A percentile compares a stretch with the other conserved stretches of the same genome.
Conservation (phyloP, 2,888 invertebrate species). For the Drosophila mulleri region DNA sequence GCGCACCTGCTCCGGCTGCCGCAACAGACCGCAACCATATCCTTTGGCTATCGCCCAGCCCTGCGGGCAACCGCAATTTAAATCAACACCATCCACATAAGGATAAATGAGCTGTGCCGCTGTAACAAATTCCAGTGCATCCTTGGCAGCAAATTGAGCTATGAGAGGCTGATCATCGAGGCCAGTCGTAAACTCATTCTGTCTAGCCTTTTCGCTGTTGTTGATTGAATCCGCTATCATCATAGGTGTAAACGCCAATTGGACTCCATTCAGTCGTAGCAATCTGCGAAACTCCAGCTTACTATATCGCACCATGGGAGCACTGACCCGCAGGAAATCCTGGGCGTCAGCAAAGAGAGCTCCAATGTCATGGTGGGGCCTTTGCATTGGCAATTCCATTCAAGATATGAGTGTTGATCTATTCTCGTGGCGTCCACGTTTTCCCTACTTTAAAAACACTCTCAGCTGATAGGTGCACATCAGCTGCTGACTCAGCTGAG, state of each 20-base stretch:
- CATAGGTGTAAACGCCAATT: conserved; percentile 98
- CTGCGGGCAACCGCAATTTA: conserved; percentile 99
- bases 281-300: conserved; percentile 90
- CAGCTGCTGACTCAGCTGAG: conserved; percentile 30
- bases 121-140: conserved; percentile 91
- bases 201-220: conserved; percentile 93
- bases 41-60: conserved; percentile 97
- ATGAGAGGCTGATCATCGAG: conserved; percentile 93
- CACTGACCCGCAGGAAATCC: conserved; percentile 90
- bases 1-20: conserved; percentile 92
- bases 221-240: conserved; percentile 97
- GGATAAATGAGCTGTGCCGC: conserved; percentile 94
- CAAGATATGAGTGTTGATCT: not conserved
- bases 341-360: conserved; percentile 88
- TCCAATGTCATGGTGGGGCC: conserved; percentile 85
- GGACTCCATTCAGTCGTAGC: conserved; percentile 92
- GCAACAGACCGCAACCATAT: conserved; percentile 93
- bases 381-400: conserved; percentile 59
- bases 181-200: conserved; percentile 92
- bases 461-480: conserved; percentile 28
- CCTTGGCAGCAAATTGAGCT: conserved; percentile 97
- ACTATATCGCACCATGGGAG: conserved; percentile 95
- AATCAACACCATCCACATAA: conserved; percentile 96
- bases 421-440: conserved; percentile 18
- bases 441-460: not conserved